Evolutionary conservation across 2,797 vertebrate genomes (phyloP), one percentile per base, ranked within the genome.

Genomic region (Lagocephalus sceleratus): DNA sequence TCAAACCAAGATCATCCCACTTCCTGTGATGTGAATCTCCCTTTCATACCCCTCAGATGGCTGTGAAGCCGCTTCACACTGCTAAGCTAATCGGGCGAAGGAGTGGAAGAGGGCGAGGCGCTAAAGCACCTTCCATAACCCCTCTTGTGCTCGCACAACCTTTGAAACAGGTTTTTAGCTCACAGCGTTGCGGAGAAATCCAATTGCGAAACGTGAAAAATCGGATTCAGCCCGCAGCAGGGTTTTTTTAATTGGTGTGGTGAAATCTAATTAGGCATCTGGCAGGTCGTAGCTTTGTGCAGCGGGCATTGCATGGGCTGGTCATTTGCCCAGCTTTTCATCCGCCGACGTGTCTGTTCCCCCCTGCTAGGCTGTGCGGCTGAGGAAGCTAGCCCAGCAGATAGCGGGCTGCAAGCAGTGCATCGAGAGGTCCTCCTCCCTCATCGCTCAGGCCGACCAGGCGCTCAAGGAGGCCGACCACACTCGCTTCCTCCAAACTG

Each of bases 401-500:
- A 95, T 99, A 41, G 93, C 92, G 0, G 93, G 96, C 86, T 99
- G 97, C 75, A 99, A 98, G 32, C 97, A 99, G 85, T 98, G 95
- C 84, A 94, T 99, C 10, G 97, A 99, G 75, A 92, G 96, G 63
- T 99, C 97, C 0, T 94, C 96, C 0, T 94, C 95, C 2, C 95
- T 99, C 86, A 98, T 99, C 84, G 89, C 93, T 16, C 95, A 98
- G 70, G 96, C 96, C 0, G 96, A 99, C 67, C 94, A 95, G 48
- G 95, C 93, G 0, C 92, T 98, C 48, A 99, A 99, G 79, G 97
- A 99, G 89, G 92, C 90, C 0, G 96, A 99, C 38, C 96, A 96
- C 0, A 85, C 96, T 32, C 95, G 92, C 54, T 99, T 99, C 86
- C 93, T 99, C 29, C 96, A 98, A 81, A 95, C 94, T 0, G 97